phyloP scores from a whole-genome alignment of 2,888 invertebrate species.

The Meandrusa payeni region DNA sequence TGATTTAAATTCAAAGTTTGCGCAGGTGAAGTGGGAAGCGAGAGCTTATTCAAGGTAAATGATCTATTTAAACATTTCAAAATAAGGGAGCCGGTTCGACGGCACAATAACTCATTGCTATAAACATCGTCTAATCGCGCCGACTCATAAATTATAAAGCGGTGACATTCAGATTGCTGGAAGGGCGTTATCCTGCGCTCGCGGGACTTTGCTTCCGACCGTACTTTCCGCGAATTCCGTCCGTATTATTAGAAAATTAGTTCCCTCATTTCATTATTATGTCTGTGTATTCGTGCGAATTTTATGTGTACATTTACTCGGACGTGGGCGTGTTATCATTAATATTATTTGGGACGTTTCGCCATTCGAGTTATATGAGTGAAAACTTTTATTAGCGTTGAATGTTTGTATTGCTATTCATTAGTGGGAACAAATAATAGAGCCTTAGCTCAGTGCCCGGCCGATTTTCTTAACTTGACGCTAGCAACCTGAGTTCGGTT shows the following conservation, averaged over 20 bases:
- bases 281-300: too few relatives aligned
- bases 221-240: slow-evolving; percentile 42
- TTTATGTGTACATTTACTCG: too few relatives aligned
- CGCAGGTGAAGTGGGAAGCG: slow-evolving; percentile 1
- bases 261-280: too few relatives aligned
- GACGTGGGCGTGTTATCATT: too few relatives aligned
- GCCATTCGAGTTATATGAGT: too few relatives aligned
- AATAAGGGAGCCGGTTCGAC: slow-evolving; percentile 34
- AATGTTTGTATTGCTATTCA: too few relatives aligned
- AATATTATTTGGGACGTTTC: too few relatives aligned
- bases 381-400: too few relatives aligned
- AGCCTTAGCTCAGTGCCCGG: too few relatives aligned
- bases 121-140: slow-evolving; percentile 54
- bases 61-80: slow-evolving; percentile 23
- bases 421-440: too few relatives aligned
- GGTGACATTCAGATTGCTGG: slow-evolving; percentile 58
- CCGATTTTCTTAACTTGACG: too few relatives aligned
- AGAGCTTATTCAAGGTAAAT: slow-evolving; percentile 24
- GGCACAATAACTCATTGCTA: slow-evolving; percentile 51
- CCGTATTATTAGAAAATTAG: slow-evolving; percentile 57
- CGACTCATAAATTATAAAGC: slow-evolving; percentile 61
- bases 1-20: slow-evolving; percentile 23
- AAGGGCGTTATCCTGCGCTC: slow-evolving; percentile 49
- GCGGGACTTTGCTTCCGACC: slow-evolving; percentile 31
- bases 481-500: too few relatives aligned